Evolutionary conservation across 2,113 vertebrate species (phyloP).

Genomic region (Pteropus alecto): DNA sequence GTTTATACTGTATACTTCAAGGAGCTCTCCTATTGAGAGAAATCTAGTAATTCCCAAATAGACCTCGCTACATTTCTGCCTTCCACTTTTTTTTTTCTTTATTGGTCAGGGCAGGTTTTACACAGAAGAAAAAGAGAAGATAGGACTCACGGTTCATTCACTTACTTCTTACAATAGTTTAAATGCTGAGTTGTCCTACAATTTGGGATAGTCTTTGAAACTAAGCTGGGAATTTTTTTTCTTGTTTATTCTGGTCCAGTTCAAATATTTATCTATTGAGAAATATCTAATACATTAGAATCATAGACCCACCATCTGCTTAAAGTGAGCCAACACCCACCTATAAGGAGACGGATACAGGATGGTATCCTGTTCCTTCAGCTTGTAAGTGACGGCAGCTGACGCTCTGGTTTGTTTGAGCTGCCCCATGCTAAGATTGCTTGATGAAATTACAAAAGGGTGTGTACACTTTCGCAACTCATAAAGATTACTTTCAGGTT

Average conservation of each 20-base stretch:
- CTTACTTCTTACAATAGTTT: slow-evolving; percentile 37
- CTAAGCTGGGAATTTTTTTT: slow-evolving; percentile 63
- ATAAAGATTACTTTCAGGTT: slow-evolving; percentile 53
- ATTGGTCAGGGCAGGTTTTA: slow-evolving; percentile 29
- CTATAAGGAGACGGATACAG: slow-evolving; percentile 77
- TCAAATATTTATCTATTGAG: slow-evolving; percentile 85
- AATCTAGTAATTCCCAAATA: background rate
- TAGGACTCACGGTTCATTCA: background rate
- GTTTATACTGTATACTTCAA: background rate
- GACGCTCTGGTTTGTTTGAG: slow-evolving; percentile 78
- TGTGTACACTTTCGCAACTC: slow-evolving; percentile 35
- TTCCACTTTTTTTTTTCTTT: slow-evolving; percentile 35
- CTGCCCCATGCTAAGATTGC: slow-evolving; percentile 67
- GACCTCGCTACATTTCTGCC: slow-evolving; percentile 36
- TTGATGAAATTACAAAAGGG: slow-evolving; percentile 71
- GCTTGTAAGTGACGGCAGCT: slow-evolving; percentile 63
- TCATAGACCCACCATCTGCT: slow-evolving; percentile 83
- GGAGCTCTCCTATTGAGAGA: background rate
- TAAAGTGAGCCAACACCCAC: slow-evolving; percentile 79
- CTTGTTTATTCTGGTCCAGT: slow-evolving; percentile 78
- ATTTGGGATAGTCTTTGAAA: slow-evolving; percentile 67
- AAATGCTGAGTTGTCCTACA: slow-evolving; percentile 84
- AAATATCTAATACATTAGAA: slow-evolving; percentile 74
- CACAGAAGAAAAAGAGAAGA: background rate
- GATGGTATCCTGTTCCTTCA: slow-evolving; percentile 81